phyloP scores from a whole-genome alignment of 2,113 vertebrate species.

The Lethenteron reissneri region DNA sequence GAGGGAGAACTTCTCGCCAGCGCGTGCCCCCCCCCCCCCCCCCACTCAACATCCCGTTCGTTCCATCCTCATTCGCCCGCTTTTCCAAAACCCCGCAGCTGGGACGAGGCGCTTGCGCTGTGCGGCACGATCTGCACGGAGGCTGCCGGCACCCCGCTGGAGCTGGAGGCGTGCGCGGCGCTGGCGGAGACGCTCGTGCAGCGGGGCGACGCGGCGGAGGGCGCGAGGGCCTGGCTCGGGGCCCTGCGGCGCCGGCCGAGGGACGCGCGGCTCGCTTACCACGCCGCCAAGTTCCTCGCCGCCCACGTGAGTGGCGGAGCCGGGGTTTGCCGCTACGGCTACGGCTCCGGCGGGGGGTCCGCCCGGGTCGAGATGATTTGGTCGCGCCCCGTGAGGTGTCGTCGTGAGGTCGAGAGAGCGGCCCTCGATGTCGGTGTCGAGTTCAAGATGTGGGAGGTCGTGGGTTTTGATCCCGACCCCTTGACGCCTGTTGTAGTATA shows the following conservation, averaged over 20 bases:
- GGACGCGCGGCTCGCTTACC: neutral
- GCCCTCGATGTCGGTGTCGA: no score
- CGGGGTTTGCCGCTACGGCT: no score
- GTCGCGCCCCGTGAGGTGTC: no score
- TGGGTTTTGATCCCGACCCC: no score
- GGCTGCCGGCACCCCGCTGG: neutral
- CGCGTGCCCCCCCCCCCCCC: neutral
- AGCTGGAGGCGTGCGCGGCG: neutral
- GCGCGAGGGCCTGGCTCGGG: neutral
- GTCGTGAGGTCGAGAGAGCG: no score
- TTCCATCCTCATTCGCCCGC: neutral
- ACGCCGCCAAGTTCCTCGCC: neutral
- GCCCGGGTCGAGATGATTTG: no score
- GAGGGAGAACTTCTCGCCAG: neutral
- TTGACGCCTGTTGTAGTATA: no score
- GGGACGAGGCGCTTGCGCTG: neutral
- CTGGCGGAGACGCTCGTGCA: conserved; percentile 4
- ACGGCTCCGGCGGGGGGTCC: no score
- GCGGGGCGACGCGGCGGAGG: conserved; percentile 2
- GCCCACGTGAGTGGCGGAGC: neutral
- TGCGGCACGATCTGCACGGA: neutral
- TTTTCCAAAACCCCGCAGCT: neutral
- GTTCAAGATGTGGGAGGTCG: no score
- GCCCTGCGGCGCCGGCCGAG: conserved; percentile 1
- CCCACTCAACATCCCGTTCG: neutral